A percentile compares a stretch with the other conserved stretches of the same genome.
These are phyloP conservation scores for Natator depressus DNA, from an alignment of 2,113 vertebrate genomes.

Conservation along the genomic window DNA sequence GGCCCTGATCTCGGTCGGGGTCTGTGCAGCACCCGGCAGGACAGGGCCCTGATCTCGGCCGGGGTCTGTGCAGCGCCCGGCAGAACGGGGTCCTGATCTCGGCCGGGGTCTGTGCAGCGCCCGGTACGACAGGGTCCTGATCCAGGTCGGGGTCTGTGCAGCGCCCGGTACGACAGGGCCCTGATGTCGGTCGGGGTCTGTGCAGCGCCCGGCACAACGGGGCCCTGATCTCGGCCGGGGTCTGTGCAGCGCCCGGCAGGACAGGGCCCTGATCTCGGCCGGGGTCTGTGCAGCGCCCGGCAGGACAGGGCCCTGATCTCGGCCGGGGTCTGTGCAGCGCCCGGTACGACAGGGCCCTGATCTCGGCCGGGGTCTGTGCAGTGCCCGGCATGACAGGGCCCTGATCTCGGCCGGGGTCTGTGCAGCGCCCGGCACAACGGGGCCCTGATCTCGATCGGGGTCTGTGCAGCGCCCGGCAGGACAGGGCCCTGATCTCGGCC, in stretches of 20 bases:
- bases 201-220: too few relatives aligned
- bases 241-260: rapidly evolving
- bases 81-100: neutral
- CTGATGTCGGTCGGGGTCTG: neutral
- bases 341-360: neutral
- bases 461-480: too few relatives aligned
- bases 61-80: too few relatives aligned
- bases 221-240: neutral
- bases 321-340: too few relatives aligned
- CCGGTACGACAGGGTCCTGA: neutral
- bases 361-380: too few relatives aligned
- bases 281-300: too few relatives aligned
- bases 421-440: rapidly evolving
- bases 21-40: too few relatives aligned
- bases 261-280: neutral
- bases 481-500: neutral
- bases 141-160: neutral
- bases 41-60: neutral
- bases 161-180: rapidly evolving
- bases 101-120: too few relatives aligned
- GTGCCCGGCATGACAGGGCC: neutral
- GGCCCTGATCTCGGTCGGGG: neutral
- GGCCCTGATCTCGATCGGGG: neutral
- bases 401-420: neutral
- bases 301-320: neutral